Conservation (phyloP, 1,140 invertebrate genomes). For the Nasonia vitripennis region DNA sequence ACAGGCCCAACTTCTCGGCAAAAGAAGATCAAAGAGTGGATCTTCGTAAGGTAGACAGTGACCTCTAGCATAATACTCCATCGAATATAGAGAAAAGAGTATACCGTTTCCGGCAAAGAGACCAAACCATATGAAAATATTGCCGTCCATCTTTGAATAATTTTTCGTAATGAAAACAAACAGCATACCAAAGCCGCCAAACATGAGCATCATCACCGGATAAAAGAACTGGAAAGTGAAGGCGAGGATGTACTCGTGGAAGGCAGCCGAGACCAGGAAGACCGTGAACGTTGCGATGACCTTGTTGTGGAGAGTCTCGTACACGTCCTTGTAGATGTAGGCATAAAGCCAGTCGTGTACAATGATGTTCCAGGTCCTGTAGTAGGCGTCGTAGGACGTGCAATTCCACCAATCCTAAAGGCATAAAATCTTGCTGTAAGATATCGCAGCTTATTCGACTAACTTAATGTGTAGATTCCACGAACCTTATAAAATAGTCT, state of each 20-base stretch:
- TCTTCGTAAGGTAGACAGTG: slow-evolving; percentile 81
- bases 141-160: slow-evolving; percentile 77
- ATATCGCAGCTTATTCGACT: slow-evolving; percentile 2
- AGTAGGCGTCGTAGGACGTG: slow-evolving; percentile 87
- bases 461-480: slow-evolving; percentile 13
- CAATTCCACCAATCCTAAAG: slow-evolving; percentile 96
- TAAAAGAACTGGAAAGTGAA: slow-evolving; percentile 90
- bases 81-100: slow-evolving; percentile 85
- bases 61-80: slow-evolving; percentile 89
- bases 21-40: slow-evolving; percentile 71
- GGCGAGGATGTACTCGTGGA: slow-evolving; percentile 91
- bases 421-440: slow-evolving; percentile 27
- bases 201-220: slow-evolving; percentile 86
- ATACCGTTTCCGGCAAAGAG: slow-evolving; percentile 87
- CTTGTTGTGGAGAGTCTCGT: slow-evolving; percentile 77
- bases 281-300: slow-evolving; percentile 76
- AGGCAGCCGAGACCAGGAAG: slow-evolving; percentile 81
- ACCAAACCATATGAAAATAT: slow-evolving; percentile 88
- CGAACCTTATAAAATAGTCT: slow-evolving; percentile 86
- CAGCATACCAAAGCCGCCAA: slow-evolving; percentile 78
- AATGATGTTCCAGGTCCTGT: slow-evolving; percentile 94
- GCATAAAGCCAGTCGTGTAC: slow-evolving; percentile 96
- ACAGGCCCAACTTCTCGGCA: slow-evolving; percentile 80
- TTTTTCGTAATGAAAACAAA: slow-evolving; percentile 77
- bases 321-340: slow-evolving; percentile 93